Evolutionary conservation across 2,888 invertebrate species (phyloP).

Genomic region (Argyresthia goedartella): DNA sequence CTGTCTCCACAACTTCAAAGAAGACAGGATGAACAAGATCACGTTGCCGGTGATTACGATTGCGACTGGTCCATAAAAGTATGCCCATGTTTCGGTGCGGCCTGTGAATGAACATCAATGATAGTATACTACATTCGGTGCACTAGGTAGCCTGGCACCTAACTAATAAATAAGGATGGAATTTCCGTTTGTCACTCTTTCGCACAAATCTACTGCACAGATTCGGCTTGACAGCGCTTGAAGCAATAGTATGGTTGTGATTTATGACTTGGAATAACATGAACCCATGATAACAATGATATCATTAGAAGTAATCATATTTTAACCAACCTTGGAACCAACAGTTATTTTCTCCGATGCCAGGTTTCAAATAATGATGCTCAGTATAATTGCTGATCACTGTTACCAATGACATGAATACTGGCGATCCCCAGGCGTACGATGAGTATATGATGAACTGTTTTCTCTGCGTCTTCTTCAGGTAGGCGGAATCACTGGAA

Average conservation of each 20-base stretch:
- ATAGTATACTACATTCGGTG: background rate
- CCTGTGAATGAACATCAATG: conserved; percentile 38
- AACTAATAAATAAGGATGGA: no score
- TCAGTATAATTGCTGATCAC: conserved; percentile 66
- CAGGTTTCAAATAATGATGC: conserved; percentile 68
- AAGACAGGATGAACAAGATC: conserved; percentile 70
- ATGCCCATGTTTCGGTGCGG: conserved; percentile 69
- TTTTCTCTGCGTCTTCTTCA: conserved; percentile 56
- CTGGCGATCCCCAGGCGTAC: conserved; percentile 73
- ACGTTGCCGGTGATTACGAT: conserved; percentile 69
- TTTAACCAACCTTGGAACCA: conserved; percentile 62
- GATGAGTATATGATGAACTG: conserved; percentile 68
- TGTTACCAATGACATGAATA: conserved; percentile 59
- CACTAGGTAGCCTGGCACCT: no score
- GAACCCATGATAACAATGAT: no score
- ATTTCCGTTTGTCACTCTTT: no score
- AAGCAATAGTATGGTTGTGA: no score
- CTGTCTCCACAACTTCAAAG: conserved; percentile 67
- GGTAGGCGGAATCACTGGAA: conserved; percentile 42
- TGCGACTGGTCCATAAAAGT: conserved; percentile 78
- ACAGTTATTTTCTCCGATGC: conserved; percentile 68
- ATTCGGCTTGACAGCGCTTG: no score
- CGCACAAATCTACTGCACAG: no score
- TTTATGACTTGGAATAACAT: no score
- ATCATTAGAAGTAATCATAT: no score